These are phyloP conservation scores for Trichosurus vulpecula DNA, from an alignment of 2,797 vertebrate genomes.

Conservation along the genomic window DNA sequence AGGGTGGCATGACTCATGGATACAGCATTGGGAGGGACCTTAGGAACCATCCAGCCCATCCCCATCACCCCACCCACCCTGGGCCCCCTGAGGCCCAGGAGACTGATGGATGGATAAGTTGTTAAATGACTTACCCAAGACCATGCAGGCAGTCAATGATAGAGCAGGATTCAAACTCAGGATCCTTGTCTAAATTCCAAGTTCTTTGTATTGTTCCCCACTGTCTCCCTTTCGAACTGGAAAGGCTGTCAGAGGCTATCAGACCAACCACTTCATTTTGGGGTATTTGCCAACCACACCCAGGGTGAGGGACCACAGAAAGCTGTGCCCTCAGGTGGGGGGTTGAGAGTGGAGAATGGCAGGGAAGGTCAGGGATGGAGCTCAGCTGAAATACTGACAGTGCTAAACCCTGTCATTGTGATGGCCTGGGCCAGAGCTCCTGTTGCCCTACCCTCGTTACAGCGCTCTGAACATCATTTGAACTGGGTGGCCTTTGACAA, in stretches of 20 bases:
- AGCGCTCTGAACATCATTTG: neutral
- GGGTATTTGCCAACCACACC: neutral
- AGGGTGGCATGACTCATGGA: neutral
- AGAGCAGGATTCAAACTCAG: neutral
- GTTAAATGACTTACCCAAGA: neutral
- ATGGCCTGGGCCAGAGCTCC: neutral
- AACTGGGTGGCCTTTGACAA: neutral
- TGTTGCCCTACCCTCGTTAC: neutral
- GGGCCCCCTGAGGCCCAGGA: no score
- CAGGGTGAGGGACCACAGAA: neutral
- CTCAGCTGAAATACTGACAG: neutral
- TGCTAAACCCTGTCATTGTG: neutral
- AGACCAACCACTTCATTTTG: neutral
- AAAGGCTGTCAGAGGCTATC: no score
- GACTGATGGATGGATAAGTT: no score
- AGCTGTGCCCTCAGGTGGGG: neutral
- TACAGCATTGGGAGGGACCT: neutral
- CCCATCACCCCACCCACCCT: no score
- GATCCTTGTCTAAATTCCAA: no score
- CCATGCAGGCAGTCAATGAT: neutral
- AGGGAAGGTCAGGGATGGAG: neutral
- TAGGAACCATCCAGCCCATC: no score
- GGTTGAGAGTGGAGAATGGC: neutral
- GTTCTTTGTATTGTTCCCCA: no score
- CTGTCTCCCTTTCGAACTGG: no score